These are phyloP conservation scores for Nomada fabriciana DNA, from an alignment of 2,888 invertebrate genomes.

Conservation along the genomic window DNA sequence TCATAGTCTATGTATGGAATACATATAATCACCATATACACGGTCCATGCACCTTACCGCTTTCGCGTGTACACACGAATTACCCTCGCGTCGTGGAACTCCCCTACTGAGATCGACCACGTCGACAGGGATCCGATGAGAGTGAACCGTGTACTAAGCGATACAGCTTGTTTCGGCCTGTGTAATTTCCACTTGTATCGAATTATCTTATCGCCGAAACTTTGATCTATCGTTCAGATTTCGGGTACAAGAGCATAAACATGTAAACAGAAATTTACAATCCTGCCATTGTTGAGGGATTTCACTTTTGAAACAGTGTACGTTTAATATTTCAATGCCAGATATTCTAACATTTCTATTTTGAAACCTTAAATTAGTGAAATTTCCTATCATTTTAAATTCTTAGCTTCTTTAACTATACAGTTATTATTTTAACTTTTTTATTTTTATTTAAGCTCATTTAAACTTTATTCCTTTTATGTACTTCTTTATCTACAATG, in stretches of 20 bases:
- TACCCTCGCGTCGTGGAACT: slow-evolving; percentile 64
- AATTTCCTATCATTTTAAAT: too few relatives aligned
- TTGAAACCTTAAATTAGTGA: not conserved
- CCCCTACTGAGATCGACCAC: slow-evolving; percentile 59
- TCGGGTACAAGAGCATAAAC: not conserved
- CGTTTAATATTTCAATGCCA: not conserved
- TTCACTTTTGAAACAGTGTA: not conserved
- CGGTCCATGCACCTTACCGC: slow-evolving; percentile 68
- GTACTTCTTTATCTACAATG: too few relatives aligned
- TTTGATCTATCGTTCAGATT: slow-evolving; percentile 22
- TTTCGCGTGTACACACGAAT: slow-evolving; percentile 68
- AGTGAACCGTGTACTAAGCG: slow-evolving; percentile 25
- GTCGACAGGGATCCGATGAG: slow-evolving; percentile 57
- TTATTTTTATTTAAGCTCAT: too few relatives aligned
- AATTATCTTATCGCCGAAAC: slow-evolving; percentile 30
- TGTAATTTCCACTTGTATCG: slow-evolving; percentile 47
- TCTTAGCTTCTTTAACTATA: too few relatives aligned
- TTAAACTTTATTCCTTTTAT: too few relatives aligned
- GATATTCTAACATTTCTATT: not conserved
- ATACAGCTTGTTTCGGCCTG: slow-evolving; percentile 24
- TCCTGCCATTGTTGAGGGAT: not conserved
- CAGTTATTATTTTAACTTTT: too few relatives aligned
- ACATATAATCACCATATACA: slow-evolving; percentile 67
- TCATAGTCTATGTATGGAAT: slow-evolving; percentile 57
- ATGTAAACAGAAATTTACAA: not conserved